Evolutionary conservation across 1,140 invertebrate species (phyloP), one percentile per base, ranked within the genome.

Genomic region (Drosophila nigrodunni): DNA sequence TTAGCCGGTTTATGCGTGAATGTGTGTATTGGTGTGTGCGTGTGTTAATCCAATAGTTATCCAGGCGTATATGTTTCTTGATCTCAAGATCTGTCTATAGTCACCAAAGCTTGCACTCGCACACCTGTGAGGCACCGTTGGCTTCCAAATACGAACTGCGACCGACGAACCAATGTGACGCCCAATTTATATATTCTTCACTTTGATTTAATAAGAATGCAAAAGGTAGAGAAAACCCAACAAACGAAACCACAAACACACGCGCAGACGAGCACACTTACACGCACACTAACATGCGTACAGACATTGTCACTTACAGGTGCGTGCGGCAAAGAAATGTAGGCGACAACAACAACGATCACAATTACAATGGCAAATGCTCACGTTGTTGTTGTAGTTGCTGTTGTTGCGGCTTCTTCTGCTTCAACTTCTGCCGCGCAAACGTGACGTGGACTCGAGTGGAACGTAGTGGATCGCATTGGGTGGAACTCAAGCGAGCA

Each of bases 151-250:
- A 91, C 89, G 88, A 90, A 92, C 91, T 92, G 91, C 91, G 78
- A 88, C 76, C 74, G 76, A 74, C 73, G 68, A 68, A 70, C 71
- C 75, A 55, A 59, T 65, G 81, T 55, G 76, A 78, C 75, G 82
- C 83, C 91, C 91, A 91, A 92, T 92, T 92, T 92, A 92, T 92
- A 92, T 92, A 92, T 92, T 92, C 91, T 91, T 90, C 91, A 77
- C 86, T 88, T 80, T 88, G 90, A 92, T 92, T 92, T 92, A 91
- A 92, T 92, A 92, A 92, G 91, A 92, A 92, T 92, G 90, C 91
- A 92, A 91, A 90, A 90, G 83, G 80, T 68, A 87, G 85, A 87
- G 83, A 87, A 87, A 87, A 67, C 50, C 70, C 58, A 70, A 77
- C 66, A 70, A 52, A 41, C 61, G 77, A 75, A 57, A 75, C 25